Evolutionary conservation across 2,797 vertebrate genomes (phyloP), one percentile per base, ranked within the genome.

Genomic region (Aeoliscus strigatus): DNA sequence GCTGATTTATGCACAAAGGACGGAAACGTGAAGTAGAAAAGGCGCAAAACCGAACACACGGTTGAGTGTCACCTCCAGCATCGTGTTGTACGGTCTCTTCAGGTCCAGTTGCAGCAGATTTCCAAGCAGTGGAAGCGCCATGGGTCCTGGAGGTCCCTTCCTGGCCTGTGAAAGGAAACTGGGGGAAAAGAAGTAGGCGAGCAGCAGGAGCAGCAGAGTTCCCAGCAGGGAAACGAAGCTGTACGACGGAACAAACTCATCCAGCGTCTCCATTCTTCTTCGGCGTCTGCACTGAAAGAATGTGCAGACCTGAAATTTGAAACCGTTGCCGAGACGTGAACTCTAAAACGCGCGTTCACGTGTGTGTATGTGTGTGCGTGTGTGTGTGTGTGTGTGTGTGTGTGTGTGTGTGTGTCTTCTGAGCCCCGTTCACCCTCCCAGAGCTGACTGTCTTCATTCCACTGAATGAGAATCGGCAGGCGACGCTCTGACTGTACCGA

Each of bases 51-150:
- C 13, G 5, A 16, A 17, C 2, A n/a, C 16, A 3, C 8, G 6
- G 12, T 15, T 5, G 4, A 2, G 2, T 26, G n/a, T 62, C 27
- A 86, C 84, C 60, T 80, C 3, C 28, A 41, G 35, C 0, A 86
- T 59, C 1, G 66, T 54, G 5, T 41, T 11, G 30, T 78, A 49
- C 1, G 41, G 59, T 24, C 31, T 71, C 16, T 48, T 57, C 3
- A 79, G 44, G 18, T 85, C 69, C 4, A 88, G 8, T 14, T 66
- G 52, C 28, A 79, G 58, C 14, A 87, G 34, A 45, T 88, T 86
- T 6, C 86, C 86, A 0, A 87, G 24, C 11, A 88, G 1, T 0
- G 80, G 85, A 13, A 87, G 38, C 0, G 80, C 60, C 38, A 5
- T 76, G 3, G 83, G 86, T 8, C 84, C 84, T 4, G 79, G 77